phyloP scores from a whole-genome alignment of 2,797 vertebrate genomes.

The Gobionotothen gibberifrons region DNA sequence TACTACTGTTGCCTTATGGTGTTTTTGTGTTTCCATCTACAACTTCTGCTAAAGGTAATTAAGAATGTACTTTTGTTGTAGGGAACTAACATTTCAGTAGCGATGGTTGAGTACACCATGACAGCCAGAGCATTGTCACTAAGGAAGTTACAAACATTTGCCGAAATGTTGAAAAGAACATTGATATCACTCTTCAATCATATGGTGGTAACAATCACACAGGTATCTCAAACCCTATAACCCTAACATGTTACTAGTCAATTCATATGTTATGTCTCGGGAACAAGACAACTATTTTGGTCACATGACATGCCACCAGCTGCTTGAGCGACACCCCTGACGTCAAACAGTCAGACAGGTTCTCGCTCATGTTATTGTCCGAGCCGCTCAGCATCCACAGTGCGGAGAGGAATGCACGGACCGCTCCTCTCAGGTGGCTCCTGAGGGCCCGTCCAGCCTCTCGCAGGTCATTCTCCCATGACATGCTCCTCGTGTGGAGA shows the following conservation, averaged over 20 bases:
- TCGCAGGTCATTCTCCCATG: slow-evolving; percentile 75
- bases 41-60: too few species aligned
- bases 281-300: not conserved
- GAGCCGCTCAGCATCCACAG: slow-evolving; percentile 25
- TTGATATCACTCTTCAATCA: not conserved
- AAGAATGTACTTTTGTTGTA: too few species aligned
- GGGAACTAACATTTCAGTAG: too few species aligned
- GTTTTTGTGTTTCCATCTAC: too few species aligned
- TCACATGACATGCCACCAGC: not conserved
- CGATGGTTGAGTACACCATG: not conserved
- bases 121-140: not conserved
- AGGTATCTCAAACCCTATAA: not conserved
- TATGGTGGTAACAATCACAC: not conserved
- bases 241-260: not conserved
- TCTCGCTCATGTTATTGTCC: slow-evolving; percentile 13
- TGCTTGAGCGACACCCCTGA: slow-evolving; percentile 15
- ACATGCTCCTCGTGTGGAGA: slow-evolving; percentile 57
- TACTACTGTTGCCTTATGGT: too few species aligned
- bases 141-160: not conserved
- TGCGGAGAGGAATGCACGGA: slow-evolving; percentile 58
- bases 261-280: not conserved
- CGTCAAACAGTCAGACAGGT: slow-evolving; percentile 17
- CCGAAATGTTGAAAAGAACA: not conserved
- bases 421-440: slow-evolving; percentile 69
- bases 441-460: slow-evolving; percentile 55